These are phyloP conservation scores for Trissolcus brochymenae DNA, from an alignment of 2,888 invertebrate species.

Conservation along the genomic window DNA sequence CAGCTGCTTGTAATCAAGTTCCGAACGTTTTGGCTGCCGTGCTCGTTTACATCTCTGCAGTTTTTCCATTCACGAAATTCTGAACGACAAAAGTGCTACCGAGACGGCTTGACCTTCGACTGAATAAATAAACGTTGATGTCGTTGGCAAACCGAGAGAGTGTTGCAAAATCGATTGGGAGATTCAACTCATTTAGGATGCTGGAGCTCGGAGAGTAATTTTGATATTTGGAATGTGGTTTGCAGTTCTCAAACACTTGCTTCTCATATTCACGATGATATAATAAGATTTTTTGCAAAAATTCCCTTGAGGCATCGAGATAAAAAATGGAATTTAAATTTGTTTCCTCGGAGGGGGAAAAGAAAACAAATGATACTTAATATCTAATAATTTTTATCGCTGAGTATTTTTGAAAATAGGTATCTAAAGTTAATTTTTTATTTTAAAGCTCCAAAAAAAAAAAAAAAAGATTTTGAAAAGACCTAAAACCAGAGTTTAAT, in stretches of 20 bases:
- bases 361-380: no score
- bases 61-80: slow-evolving; percentile 11
- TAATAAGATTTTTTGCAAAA: no score
- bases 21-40: slow-evolving; percentile 21
- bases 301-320: no score
- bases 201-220: slow-evolving; percentile 10
- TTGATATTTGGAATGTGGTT: slow-evolving; percentile 19
- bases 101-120: slow-evolving; percentile 12
- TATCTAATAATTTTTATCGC: no score
- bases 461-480: no score
- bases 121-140: slow-evolving; percentile 10
- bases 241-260: slow-evolving; percentile 2
- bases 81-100: slow-evolving; percentile 21
- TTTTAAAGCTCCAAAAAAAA: no score
- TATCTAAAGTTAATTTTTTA: no score
- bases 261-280: neutral
- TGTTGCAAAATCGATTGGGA: slow-evolving; percentile 21
- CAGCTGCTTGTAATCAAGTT: slow-evolving; percentile 41
- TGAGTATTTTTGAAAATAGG: no score
- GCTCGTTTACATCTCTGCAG: slow-evolving; percentile 29
- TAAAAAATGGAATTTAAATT: no score
- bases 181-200: slow-evolving; percentile 2
- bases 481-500: no score
- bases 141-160: slow-evolving; percentile 5
- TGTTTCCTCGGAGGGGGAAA: no score